Evolutionary conservation across 1,140 invertebrate genomes (phyloP).

Genomic region (Alviniconcha marisindica): DNA sequence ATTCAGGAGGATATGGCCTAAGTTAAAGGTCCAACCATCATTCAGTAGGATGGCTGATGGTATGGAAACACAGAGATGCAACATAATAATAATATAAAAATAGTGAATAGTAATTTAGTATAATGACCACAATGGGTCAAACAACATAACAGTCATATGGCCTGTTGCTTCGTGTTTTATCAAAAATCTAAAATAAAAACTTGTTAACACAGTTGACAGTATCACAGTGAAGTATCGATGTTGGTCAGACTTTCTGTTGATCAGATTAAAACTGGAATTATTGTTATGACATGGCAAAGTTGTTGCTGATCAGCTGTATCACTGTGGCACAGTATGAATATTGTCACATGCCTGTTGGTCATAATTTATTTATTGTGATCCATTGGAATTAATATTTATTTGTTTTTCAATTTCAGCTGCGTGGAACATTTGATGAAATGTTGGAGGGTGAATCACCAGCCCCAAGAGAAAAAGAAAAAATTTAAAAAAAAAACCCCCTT

Average conservation of each 20-base stretch:
- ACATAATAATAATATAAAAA: too few relatives aligned
- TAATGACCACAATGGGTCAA: too few relatives aligned
- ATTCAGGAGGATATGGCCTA: too few relatives aligned
- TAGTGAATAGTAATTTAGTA: too few relatives aligned
- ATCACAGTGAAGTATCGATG: not conserved
- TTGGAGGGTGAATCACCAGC: constrained; percentile 58
- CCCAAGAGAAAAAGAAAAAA: constrained; percentile 52
- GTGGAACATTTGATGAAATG: constrained; percentile 46
- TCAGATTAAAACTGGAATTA: not conserved
- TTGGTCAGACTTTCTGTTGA: not conserved
- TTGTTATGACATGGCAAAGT: not conserved
- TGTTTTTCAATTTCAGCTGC: not conserved
- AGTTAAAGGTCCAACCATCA: too few relatives aligned
- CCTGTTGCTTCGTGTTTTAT: not conserved
- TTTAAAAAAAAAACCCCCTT: too few relatives aligned
- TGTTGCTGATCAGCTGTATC: not conserved
- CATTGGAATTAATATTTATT: not conserved
- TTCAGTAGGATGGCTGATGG: too few relatives aligned
- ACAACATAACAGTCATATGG: not conserved
- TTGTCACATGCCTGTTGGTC: not conserved
- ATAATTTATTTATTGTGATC: not conserved
- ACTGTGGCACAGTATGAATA: not conserved
- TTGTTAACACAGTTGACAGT: not conserved
- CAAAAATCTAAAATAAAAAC: not conserved
- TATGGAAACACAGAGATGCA: too few relatives aligned